These are phyloP conservation scores for Tetrapedia diversipes DNA, from an alignment of 2,888 invertebrate species.

Conservation along the genomic window DNA sequence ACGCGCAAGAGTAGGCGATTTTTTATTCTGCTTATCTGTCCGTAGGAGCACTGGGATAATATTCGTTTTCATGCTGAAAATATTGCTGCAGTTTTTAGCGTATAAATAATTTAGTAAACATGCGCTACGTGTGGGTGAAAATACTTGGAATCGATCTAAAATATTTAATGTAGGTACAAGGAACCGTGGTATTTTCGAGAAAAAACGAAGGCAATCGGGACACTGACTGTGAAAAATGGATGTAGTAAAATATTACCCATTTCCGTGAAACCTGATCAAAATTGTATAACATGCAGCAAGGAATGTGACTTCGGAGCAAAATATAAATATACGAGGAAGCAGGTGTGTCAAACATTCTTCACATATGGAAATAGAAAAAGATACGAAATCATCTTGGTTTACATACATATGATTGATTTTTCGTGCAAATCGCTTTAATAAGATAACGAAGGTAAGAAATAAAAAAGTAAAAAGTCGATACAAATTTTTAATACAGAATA, in stretches of 20 bases:
- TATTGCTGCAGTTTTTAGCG: background rate
- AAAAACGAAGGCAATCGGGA: background rate
- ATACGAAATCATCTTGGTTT: too few species aligned
- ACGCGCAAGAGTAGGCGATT: conserved; percentile 15
- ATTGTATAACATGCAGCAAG: background rate
- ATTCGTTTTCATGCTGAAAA: conserved; percentile 1
- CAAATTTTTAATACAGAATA: too few species aligned
- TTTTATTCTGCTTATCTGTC: conserved; percentile 22
- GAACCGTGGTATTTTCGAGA: background rate
- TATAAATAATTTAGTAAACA: conserved; percentile 6
- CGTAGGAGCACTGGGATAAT: background rate
- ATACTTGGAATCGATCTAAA: background rate
- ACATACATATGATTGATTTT: too few species aligned
- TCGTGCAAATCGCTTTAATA: too few species aligned
- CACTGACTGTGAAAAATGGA: background rate
- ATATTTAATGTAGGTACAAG: conserved; percentile 6
- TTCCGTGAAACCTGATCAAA: background rate
- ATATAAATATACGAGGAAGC: background rate
- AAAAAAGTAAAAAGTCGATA: too few species aligned
- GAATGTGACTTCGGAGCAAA: background rate
- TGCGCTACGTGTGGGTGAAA: conserved; percentile 1
- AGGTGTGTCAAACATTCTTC: conserved; percentile 3
- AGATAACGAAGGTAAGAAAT: too few species aligned
- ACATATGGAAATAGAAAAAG: background rate
- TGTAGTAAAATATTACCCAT: background rate